These are phyloP conservation scores for Megaleporinus macrocephalus DNA, from an alignment of 2,113 vertebrate genomes.

Conservation along the genomic window DNA sequence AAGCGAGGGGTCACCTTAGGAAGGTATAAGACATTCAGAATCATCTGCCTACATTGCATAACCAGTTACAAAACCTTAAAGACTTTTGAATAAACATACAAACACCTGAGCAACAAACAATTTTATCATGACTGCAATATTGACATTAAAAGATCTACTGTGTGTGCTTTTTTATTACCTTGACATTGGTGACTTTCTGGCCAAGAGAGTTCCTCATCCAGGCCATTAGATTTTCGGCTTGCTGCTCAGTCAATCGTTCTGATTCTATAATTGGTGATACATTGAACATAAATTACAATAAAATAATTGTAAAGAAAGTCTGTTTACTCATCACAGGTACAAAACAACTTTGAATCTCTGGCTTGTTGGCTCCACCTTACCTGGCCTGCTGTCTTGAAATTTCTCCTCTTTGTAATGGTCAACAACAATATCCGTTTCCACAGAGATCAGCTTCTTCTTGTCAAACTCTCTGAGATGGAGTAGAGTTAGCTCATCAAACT, in stretches of 20 bases:
- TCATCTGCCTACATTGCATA: background rate
- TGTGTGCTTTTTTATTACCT: constrained; percentile 72
- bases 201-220: constrained; percentile 94
- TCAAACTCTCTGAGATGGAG: constrained; percentile 94
- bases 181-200: constrained; percentile 84
- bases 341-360: too few species aligned
- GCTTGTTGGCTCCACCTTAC: constrained; percentile 64
- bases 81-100: background rate
- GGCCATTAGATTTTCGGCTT: constrained; percentile 87
- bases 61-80: background rate
- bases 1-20: constrained; percentile 88
- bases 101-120: background rate
- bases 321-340: background rate
- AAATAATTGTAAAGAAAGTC: fast-evolving
- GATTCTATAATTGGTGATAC: constrained; percentile 40
- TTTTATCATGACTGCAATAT: background rate
- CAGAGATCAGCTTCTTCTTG: constrained; percentile 94
- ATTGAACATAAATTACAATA: background rate
- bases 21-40: background rate
- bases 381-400: constrained; percentile 83
- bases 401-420: constrained; percentile 98
- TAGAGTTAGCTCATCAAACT: constrained; percentile 95
- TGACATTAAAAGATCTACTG: background rate
- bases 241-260: constrained; percentile 83
- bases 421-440: constrained; percentile 96